phyloP scores from a whole-genome alignment of 2,113 vertebrate genomes.

The Sphaerodactylus townsendi region DNA sequence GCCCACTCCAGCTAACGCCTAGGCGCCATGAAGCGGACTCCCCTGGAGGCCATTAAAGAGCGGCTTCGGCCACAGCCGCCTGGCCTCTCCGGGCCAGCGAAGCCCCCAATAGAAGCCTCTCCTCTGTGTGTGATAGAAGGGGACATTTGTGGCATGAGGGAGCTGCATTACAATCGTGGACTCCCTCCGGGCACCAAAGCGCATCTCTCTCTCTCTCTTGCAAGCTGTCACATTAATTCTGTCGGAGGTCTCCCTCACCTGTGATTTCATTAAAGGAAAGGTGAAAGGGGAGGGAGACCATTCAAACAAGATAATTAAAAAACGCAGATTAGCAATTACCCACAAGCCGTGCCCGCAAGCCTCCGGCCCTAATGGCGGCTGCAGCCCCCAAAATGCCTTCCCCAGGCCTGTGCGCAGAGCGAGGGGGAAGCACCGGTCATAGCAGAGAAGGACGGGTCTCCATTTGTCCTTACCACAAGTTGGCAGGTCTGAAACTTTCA shows the following conservation, averaged over 20 bases:
- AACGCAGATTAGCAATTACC: neutral
- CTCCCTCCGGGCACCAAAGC: neutral
- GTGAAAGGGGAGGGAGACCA: neutral
- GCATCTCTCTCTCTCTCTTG: neutral
- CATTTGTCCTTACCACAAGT: neutral
- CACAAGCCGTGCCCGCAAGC: rapidly evolving
- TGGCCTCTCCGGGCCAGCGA: too few species aligned
- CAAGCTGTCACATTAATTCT: neutral
- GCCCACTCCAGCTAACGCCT: neutral
- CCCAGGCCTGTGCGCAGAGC: neutral
- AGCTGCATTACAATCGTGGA: too few species aligned
- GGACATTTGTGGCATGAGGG: neutral
- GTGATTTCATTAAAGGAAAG: neutral
- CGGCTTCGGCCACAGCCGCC: too few species aligned
- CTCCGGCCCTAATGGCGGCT: rapidly evolving
- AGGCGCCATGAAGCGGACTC: too few species aligned
- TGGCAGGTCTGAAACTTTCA: rapidly evolving
- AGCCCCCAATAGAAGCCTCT: slow-evolving; percentile 6
- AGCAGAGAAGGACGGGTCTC: too few species aligned
- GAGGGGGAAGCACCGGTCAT: too few species aligned
- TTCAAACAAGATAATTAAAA: slow-evolving; percentile 13
- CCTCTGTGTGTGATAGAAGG: rapidly evolving
- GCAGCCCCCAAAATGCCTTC: neutral
- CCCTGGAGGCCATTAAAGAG: too few species aligned
- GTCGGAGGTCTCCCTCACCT: neutral